Conservation (phyloP, 2,113 vertebrate genomes). For the Chroicocephalus ridibundus region DNA sequence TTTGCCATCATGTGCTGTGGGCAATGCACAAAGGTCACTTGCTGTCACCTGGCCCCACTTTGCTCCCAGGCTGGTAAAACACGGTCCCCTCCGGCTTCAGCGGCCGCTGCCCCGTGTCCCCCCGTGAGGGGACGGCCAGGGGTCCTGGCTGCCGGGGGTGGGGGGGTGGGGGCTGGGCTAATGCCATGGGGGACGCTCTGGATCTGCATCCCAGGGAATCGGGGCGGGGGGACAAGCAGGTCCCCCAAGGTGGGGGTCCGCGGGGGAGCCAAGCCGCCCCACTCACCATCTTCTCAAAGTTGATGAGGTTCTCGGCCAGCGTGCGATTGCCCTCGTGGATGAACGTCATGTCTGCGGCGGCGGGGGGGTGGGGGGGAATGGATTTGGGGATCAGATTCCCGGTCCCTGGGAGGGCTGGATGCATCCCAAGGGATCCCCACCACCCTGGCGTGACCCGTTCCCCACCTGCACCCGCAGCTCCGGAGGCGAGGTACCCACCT, state of each 20-base stretch:
- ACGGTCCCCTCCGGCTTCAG: neutral
- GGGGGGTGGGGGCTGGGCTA: neutral
- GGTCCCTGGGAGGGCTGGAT: neutral
- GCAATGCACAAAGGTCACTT: neutral
- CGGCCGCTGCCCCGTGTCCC: neutral
- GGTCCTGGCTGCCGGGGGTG: neutral
- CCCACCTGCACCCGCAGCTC: neutral
- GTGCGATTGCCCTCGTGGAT: constrained; percentile 94
- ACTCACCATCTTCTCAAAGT: constrained; percentile 97
- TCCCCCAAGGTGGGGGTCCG: fast-evolving
- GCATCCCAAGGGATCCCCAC: fast-evolving
- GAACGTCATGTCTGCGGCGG: constrained; percentile 88
- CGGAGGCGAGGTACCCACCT: constrained; percentile 68
- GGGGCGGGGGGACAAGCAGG: neutral
- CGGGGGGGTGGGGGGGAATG: neutral
- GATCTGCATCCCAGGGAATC: neutral
- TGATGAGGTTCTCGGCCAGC: constrained; percentile 87
- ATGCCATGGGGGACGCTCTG: neutral
- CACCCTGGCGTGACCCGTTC: fast-evolving
- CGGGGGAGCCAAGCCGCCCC: too few species aligned
- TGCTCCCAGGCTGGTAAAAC: neutral
- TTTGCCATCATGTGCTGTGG: constrained; percentile 90
- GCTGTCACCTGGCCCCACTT: neutral
- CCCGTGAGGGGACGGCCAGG: neutral
- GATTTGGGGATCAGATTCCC: neutral